Percentiles rank a stretch among this genome's conserved stretches.
Evolutionary conservation across 2,113 vertebrate genomes (phyloP).

Genomic region (Calonectris borealis): DNA sequence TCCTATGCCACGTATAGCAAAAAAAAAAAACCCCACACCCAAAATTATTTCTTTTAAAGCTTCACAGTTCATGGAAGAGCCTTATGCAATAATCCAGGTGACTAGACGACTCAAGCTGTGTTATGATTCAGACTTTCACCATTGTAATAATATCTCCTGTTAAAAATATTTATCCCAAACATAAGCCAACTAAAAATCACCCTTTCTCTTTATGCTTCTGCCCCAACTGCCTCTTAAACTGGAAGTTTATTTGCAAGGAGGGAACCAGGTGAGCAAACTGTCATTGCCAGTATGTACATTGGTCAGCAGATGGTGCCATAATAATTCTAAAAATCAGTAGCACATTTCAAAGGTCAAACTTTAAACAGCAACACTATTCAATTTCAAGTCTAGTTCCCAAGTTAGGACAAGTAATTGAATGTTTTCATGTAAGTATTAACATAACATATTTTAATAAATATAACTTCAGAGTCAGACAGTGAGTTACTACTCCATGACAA

Average conservation of each 20-base stretch:
- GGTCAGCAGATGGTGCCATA: constrained; percentile 54
- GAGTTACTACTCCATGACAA: background rate
- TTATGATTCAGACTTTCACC: background rate
- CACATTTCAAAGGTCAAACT: background rate
- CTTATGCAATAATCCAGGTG: background rate
- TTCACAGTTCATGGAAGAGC: background rate
- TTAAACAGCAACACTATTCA: background rate
- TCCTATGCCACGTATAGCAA: background rate
- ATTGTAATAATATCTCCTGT: background rate
- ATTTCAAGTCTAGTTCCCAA: background rate
- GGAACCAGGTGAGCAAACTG: background rate
- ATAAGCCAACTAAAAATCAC: background rate
- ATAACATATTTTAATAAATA: background rate
- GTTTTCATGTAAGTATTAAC: background rate
- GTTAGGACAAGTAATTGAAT: background rate
- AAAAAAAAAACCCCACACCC: too few relatives aligned
- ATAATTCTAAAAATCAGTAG: background rate
- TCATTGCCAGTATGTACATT: background rate
- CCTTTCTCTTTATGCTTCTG: background rate
- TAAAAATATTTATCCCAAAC: background rate
- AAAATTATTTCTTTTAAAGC: background rate
- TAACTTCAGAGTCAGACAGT: background rate
- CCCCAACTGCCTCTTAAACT: background rate
- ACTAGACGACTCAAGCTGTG: background rate
- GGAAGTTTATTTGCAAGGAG: background rate